Evolutionary conservation across 2,113 vertebrate species (phyloP).

Genomic region (Tupaia tana): DNA sequence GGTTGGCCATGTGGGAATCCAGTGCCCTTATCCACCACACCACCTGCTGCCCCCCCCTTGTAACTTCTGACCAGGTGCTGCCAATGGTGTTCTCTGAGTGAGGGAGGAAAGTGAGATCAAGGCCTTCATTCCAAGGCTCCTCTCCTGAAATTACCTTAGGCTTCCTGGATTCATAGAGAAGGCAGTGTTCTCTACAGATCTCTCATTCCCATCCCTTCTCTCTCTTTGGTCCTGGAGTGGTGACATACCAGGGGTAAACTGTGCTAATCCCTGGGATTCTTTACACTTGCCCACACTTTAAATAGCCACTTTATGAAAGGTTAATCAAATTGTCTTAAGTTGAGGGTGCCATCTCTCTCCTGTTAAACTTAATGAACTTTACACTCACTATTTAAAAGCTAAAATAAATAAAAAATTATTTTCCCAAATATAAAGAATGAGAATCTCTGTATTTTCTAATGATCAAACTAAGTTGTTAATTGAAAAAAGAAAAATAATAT

Average conservation of each 20-base stretch:
- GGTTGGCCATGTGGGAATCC: no score
- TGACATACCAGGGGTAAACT: neutral
- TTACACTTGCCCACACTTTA: neutral
- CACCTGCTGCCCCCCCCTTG: no score
- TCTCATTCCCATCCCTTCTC: no score
- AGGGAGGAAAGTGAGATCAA: neutral
- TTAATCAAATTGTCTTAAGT: neutral
- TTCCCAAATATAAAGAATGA: neutral
- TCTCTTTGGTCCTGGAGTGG: neutral
- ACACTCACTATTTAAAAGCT: neutral
- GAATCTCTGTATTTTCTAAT: neutral
- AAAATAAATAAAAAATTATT: conserved; percentile 40
- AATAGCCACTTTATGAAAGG: neutral
- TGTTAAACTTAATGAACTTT: neutral
- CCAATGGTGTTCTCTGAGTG: neutral
- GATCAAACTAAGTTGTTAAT: neutral
- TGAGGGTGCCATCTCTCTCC: neutral
- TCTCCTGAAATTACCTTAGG: neutral
- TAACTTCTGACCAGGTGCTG: neutral
- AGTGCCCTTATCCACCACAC: no score
- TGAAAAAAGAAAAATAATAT: neutral
- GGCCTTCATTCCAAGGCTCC: neutral
- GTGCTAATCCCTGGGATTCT: neutral
- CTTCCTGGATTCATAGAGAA: neutral
- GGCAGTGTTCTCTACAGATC: neutral